Conservation (phyloP, 2,113 vertebrate genomes). For the Seriola dumerili region DNA sequence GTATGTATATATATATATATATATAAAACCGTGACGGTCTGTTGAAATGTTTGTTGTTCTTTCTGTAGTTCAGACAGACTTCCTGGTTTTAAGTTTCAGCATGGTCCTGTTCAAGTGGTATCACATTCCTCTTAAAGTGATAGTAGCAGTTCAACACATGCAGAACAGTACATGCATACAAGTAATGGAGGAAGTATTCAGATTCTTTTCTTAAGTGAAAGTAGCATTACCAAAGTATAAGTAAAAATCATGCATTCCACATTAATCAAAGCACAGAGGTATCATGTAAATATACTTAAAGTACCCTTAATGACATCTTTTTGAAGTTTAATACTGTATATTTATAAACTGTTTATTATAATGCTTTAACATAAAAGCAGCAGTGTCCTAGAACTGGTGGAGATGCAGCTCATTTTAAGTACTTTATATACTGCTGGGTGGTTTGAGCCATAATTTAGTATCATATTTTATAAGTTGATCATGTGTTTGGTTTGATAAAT, state of each 20-base stretch:
- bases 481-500: background rate
- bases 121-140: slow-evolving; percentile 61
- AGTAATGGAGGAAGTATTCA: background rate
- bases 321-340: too few relatives aligned
- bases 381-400: background rate
- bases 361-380: background rate
- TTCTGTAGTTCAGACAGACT: slow-evolving; percentile 12
- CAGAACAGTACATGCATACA: background rate
- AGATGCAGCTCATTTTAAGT: background rate
- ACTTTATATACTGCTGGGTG: too few relatives aligned
- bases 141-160: background rate
- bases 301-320: too few relatives aligned
- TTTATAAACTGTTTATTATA: too few relatives aligned
- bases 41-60: slow-evolving; percentile 39
- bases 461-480: too few relatives aligned
- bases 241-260: too few relatives aligned
- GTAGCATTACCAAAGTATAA: too few relatives aligned
- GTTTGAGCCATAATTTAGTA: too few relatives aligned
- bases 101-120: background rate
- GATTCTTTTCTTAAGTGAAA: background rate
- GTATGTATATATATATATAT: background rate
- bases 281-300: background rate
- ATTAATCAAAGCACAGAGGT: too few relatives aligned
- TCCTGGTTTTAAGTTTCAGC: slow-evolving; percentile 65
- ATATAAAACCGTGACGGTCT: background rate